phyloP scores from a whole-genome alignment of 2,797 vertebrate genomes.

The Hafferia zeledoni region DNA sequence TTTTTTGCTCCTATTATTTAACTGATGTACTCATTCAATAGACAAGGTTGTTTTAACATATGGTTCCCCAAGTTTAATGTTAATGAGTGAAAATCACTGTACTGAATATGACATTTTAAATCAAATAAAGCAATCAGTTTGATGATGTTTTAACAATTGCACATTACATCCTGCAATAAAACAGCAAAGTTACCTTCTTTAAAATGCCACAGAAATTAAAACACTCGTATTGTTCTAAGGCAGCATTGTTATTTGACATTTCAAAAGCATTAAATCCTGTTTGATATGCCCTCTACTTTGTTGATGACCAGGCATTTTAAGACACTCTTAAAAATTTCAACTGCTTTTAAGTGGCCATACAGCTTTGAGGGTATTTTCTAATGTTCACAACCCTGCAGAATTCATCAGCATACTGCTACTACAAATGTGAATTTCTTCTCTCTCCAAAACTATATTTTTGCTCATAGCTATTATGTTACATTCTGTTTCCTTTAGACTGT shows the following conservation, averaged over 20 bases:
- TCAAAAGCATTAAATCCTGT: constrained; percentile 5
- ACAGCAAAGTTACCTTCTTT: constrained; percentile 54
- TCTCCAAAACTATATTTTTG: not conserved
- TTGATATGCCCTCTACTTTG: not conserved
- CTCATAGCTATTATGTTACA: not conserved
- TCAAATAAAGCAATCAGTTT: constrained; percentile 73
- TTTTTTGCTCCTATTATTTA: constrained; percentile 64
- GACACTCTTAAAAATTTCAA: not conserved
- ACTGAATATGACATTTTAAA: constrained; percentile 74
- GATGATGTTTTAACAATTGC: constrained; percentile 71
- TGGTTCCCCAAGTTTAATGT: constrained; percentile 63
- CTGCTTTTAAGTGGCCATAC: not conserved
- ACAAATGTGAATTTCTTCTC: not conserved
- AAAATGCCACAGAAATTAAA: constrained; percentile 67
- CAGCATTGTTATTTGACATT: constrained; percentile 25
- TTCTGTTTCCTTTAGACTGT: not conserved
- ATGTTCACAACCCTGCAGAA: not conserved
- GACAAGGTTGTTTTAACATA: constrained; percentile 71
- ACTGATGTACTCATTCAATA: constrained; percentile 51
- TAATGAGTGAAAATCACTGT: constrained; percentile 68
- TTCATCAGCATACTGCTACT: not conserved
- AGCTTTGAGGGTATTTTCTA: not conserved
- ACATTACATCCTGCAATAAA: constrained; percentile 53
- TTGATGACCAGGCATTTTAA: constrained; percentile 1
- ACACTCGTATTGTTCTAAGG: constrained; percentile 41